Evolutionary conservation across 2,888 invertebrate species (phyloP).

Genomic region (Ophioninae sp.): DNA sequence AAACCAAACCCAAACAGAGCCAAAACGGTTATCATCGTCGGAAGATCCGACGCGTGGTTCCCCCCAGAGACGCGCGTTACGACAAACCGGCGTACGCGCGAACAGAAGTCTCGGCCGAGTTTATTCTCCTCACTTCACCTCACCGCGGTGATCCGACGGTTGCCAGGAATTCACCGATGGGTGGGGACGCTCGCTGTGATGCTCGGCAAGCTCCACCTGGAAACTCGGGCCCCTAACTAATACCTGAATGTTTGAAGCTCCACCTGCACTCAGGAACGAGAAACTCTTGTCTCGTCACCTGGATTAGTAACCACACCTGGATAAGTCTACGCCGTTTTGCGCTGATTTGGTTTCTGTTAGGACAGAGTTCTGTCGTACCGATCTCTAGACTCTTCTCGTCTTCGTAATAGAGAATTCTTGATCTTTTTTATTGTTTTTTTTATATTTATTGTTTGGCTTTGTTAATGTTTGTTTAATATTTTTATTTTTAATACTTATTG

Average conservation of each 20-base stretch:
- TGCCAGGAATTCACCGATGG: slow-evolving; percentile 12
- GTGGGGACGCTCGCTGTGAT: not conserved
- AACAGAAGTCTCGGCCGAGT: not conserved
- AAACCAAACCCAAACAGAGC: not conserved
- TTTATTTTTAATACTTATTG: too few species aligned
- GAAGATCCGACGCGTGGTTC: not conserved
- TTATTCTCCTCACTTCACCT: slow-evolving; percentile 15
- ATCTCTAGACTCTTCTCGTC: not conserved
- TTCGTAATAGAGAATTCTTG: too few species aligned
- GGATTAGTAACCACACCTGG: slow-evolving; percentile 15
- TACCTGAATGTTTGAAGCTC: slow-evolving; percentile 21
- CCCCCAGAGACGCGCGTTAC: not conserved
- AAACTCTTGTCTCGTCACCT: not conserved
- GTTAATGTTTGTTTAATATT: too few species aligned
- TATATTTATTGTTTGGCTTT: too few species aligned
- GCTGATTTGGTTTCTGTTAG: not conserved
- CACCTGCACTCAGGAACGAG: slow-evolving; percentile 34
- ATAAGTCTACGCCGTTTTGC: too few species aligned
- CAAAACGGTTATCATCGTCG: slow-evolving; percentile 21
- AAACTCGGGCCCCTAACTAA: slow-evolving; percentile 8
- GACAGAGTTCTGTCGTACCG: slow-evolving; percentile 19
- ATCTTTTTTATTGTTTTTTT: too few species aligned
- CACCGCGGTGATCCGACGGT: slow-evolving; percentile 26
- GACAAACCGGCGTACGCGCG: slow-evolving; percentile 26
- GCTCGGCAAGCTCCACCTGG: slow-evolving; percentile 42